Conservation (phyloP, 2,113 vertebrate species). For the Orthonyx spaldingii region DNA sequence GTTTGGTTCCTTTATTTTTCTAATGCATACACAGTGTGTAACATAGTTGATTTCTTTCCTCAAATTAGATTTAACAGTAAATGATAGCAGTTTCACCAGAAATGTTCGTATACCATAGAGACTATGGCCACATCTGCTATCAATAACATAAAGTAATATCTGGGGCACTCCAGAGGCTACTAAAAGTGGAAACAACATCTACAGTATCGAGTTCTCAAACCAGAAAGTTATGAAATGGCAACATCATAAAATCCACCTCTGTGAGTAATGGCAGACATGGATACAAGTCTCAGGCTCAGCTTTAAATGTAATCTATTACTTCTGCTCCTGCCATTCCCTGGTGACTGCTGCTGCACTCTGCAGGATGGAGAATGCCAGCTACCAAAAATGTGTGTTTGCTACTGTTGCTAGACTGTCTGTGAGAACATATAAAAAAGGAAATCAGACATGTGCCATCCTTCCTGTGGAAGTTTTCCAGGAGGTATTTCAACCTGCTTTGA, state of each 20-base stretch:
- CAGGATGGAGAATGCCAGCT: background rate
- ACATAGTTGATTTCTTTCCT: background rate
- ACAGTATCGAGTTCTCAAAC: background rate
- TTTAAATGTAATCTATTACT: background rate
- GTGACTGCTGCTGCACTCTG: background rate
- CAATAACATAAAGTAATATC: slow-evolving; percentile 40
- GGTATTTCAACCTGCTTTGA: background rate
- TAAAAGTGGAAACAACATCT: slow-evolving; percentile 32
- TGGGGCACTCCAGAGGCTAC: slow-evolving; percentile 16
- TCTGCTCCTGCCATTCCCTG: background rate
- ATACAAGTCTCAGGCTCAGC: background rate
- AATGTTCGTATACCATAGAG: background rate
- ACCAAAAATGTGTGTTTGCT: background rate
- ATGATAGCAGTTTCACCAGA: slow-evolving; percentile 1
- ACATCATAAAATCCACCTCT: background rate
- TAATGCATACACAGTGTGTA: background rate
- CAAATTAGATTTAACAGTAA: slow-evolving; percentile 44
- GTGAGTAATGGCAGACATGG: background rate
- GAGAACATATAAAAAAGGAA: background rate
- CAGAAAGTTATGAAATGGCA: slow-evolving; percentile 19
- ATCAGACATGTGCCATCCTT: background rate
- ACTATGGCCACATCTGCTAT: background rate
- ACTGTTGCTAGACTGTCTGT: background rate
- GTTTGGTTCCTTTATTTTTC: slow-evolving; percentile 7
- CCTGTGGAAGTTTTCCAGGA: background rate